These are phyloP conservation scores for Steinernema hermaphroditum DNA, from an alignment of 2,888 invertebrate species.

Conservation along the genomic window DNA sequence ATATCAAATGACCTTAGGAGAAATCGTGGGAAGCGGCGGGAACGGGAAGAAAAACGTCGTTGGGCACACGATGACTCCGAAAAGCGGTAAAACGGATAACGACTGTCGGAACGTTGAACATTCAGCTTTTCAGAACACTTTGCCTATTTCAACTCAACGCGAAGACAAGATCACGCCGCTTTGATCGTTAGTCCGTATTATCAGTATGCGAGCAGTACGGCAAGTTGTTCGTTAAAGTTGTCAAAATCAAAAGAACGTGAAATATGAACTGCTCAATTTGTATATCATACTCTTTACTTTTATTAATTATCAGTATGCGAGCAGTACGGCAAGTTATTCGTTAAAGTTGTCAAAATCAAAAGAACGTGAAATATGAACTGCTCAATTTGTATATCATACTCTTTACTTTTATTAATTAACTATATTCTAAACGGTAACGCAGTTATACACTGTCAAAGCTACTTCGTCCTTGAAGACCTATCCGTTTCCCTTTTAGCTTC, in stretches of 20 bases:
- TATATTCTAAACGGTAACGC: too few relatives aligned
- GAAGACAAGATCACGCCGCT: conserved; percentile 37
- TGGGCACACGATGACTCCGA: conserved; percentile 5
- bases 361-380: too few relatives aligned
- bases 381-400: too few relatives aligned
- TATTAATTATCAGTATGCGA: conserved; percentile 48
- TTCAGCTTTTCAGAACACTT: not conserved
- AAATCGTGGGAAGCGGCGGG: not conserved
- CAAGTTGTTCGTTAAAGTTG: conserved; percentile 30
- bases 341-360: too few relatives aligned
- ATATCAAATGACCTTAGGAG: too few relatives aligned
- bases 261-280: too few relatives aligned
- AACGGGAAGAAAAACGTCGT: not conserved
- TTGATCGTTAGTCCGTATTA: conserved; percentile 52
- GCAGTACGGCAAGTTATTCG: conserved; percentile 36
- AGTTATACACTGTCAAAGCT: too few relatives aligned
- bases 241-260: too few relatives aligned
- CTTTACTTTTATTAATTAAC: too few relatives aligned
- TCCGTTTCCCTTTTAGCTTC: too few relatives aligned
- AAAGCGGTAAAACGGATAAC: not conserved
- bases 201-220: conserved; percentile 42
- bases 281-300: too few relatives aligned
- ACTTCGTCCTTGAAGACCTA: too few relatives aligned
- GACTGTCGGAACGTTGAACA: not conserved
- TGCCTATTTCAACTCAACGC: not conserved